Evolutionary conservation across 2,888 invertebrate species (phyloP).

Genomic region (Dichetophora obliterata): DNA sequence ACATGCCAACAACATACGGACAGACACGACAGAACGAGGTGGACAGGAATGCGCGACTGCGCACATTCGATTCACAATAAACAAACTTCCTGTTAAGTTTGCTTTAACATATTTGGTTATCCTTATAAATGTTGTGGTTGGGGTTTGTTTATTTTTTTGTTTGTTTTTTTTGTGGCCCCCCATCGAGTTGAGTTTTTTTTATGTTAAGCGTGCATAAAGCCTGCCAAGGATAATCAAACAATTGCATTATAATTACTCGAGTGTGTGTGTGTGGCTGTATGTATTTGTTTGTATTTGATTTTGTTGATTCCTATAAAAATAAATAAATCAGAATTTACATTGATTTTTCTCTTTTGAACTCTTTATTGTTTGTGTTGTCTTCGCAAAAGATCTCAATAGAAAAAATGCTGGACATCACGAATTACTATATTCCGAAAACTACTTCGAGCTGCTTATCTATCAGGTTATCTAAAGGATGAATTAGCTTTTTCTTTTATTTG

Average conservation of each 20-base stretch:
- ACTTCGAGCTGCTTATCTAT: too few species aligned
- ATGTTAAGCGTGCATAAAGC: background rate
- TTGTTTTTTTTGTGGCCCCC: background rate
- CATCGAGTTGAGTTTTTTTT: background rate
- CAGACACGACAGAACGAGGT: background rate
- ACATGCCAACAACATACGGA: background rate
- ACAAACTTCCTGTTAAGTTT: constrained; percentile 7
- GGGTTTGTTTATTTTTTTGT: background rate
- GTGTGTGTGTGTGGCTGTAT: background rate
- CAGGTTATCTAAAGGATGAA: too few species aligned
- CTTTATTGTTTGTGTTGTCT: too few species aligned
- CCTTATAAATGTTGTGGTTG: background rate
- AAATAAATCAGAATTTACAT: background rate
- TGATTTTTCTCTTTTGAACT: too few species aligned
- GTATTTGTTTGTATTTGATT: too few species aligned
- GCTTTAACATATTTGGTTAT: background rate
- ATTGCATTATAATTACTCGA: constrained; percentile 1
- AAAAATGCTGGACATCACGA: too few species aligned
- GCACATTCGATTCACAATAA: background rate
- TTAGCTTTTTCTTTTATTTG: too few species aligned
- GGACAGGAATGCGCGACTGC: background rate
- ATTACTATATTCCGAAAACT: too few species aligned
- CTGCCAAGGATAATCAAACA: constrained; percentile 6
- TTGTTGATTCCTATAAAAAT: too few species aligned
- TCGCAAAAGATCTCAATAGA: too few species aligned